Conservation (phyloP, 2,888 invertebrate genomes). For the Clunio marinus region DNA sequence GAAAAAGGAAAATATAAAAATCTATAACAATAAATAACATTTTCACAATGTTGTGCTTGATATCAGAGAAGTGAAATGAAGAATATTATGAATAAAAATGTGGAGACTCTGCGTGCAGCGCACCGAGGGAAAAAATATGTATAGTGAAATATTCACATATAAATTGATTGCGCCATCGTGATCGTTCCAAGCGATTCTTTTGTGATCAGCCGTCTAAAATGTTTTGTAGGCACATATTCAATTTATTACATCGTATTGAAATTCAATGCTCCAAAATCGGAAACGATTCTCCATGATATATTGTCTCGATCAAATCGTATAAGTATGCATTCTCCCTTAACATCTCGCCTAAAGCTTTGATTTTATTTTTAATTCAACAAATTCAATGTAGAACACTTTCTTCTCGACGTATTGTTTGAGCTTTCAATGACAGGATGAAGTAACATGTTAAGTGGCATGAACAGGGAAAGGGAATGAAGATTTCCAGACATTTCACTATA, state of each 20-base stretch:
- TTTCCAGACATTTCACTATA: too few relatives aligned
- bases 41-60: conserved; percentile 1
- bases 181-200: conserved; percentile 10
- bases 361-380: too few relatives aligned
- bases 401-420: too few relatives aligned
- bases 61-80: background rate
- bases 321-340: background rate
- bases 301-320: background rate
- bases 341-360: too few relatives aligned
- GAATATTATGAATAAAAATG: conserved; percentile 13
- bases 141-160: background rate
- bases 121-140: too few relatives aligned
- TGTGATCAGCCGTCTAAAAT: background rate
- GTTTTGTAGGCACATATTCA: conserved; percentile 4
- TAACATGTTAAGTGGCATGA: too few relatives aligned
- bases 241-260: background rate
- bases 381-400: too few relatives aligned
- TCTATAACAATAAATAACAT: conserved; percentile 24
- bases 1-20: conserved; percentile 11
- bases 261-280: conserved; percentile 18
- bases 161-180: background rate
- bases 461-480: too few relatives aligned
- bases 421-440: too few relatives aligned
- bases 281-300: conserved; percentile 13
- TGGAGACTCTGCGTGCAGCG: conserved; percentile 16